A percentile compares a stretch with the other conserved stretches of the same genome.
phyloP scores from a whole-genome alignment of 2,888 invertebrate species.

The Xestia rhomboidea region DNA sequence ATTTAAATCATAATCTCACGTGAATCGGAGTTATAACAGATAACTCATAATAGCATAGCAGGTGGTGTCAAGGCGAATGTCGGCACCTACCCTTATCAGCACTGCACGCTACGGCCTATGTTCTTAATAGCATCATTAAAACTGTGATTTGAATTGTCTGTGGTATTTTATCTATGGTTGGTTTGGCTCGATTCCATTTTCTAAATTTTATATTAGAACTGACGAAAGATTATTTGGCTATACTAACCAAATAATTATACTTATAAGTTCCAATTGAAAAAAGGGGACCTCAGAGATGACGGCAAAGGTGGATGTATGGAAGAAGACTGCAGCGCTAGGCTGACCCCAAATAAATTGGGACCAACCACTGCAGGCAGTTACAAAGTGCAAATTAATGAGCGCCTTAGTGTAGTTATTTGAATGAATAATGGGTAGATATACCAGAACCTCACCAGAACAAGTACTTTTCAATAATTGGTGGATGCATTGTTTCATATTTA shows the following conservation, averaged over 20 bases:
- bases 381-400: not conserved
- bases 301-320: not conserved
- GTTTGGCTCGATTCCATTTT: constrained; percentile 14
- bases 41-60: constrained; percentile 44
- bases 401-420: not conserved
- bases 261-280: not conserved
- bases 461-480: not conserved
- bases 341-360: not conserved
- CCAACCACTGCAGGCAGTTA: too few species aligned
- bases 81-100: constrained; percentile 65
- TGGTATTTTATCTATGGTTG: not conserved
- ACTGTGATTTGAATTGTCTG: constrained; percentile 46
- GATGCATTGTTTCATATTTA: constrained; percentile 6
- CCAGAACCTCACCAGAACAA: not conserved
- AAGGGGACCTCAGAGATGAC: not conserved
- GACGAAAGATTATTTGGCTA: not conserved
- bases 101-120: constrained; percentile 46
- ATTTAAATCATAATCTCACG: constrained; percentile 34
- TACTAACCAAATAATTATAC: not conserved
- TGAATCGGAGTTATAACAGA: constrained; percentile 34
- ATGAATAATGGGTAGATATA: not conserved
- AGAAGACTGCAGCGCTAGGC: not conserved
- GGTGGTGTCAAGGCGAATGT: constrained; percentile 72
- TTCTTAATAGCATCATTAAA: constrained; percentile 53
- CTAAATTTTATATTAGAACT: constrained; percentile 17